A percentile compares a stretch with the other conserved stretches of the same genome.
These are phyloP conservation scores for Eulemur mongoz DNA, from an alignment of 2,797 vertebrate species.

Conservation along the genomic window DNA sequence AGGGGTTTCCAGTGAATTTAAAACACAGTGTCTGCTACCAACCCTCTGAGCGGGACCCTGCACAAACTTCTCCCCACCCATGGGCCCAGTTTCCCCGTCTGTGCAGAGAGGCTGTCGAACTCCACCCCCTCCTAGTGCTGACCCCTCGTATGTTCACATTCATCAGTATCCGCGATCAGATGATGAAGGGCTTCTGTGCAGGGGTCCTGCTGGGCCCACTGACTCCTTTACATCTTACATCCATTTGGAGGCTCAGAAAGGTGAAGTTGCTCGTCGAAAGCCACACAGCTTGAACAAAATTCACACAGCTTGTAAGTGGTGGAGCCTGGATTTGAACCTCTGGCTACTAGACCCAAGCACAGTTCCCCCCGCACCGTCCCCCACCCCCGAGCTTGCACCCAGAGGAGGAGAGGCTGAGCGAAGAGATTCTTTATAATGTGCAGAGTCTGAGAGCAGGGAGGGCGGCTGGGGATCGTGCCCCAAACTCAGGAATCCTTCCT, in stretches of 20 bases:
- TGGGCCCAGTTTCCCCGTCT: background rate
- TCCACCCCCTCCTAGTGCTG: too few species aligned
- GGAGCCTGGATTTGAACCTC: background rate
- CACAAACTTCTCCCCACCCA: background rate
- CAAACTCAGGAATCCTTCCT: background rate
- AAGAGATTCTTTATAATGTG: background rate
- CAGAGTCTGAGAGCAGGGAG: background rate
- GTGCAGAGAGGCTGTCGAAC: background rate
- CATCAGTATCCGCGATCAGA: background rate
- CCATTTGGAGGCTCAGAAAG: background rate
- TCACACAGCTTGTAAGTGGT: background rate
- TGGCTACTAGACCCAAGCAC: background rate
- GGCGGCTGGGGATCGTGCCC: rapidly evolving
- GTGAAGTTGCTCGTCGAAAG: background rate
- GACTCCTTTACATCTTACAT: background rate
- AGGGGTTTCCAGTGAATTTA: background rate
- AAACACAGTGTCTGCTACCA: background rate
- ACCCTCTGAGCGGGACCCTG: background rate
- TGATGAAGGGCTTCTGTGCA: background rate
- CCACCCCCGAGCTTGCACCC: background rate
- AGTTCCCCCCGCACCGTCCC: too few species aligned
- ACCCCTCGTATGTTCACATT: background rate
- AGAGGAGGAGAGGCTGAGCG: background rate
- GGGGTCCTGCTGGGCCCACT: background rate
- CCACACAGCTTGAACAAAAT: background rate